These are phyloP conservation scores for Oophaga sylvatica DNA, from an alignment of 2,797 vertebrate genomes.

Conservation along the genomic window DNA sequence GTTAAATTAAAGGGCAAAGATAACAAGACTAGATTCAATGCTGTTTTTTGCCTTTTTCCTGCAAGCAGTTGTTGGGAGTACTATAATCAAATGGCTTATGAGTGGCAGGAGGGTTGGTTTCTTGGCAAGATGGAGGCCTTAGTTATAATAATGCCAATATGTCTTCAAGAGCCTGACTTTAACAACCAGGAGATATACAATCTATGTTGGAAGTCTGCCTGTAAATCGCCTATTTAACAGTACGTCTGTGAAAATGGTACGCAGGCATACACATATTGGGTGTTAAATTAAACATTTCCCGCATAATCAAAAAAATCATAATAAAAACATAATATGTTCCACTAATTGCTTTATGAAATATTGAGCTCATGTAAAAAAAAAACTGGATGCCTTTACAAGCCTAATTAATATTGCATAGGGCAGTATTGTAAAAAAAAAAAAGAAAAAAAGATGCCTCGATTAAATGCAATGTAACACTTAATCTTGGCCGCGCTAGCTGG, in stretches of 20 bases:
- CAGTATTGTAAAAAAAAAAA: conserved; percentile 56
- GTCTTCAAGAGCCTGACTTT: conserved; percentile 56
- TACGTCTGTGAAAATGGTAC: conserved; percentile 57
- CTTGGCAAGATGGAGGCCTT: conserved; percentile 52
- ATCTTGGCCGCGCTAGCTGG: conserved; percentile 71
- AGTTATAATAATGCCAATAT: conserved; percentile 54
- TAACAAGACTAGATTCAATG: conserved; percentile 61
- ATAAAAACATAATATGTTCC: conserved; percentile 59
- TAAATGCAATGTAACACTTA: conserved; percentile 68
- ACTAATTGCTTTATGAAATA: conserved; percentile 61
- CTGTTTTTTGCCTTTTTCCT: conserved; percentile 46
- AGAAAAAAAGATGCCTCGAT: conserved; percentile 60
- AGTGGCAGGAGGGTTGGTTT: conserved; percentile 60
- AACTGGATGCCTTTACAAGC: conserved; percentile 61
- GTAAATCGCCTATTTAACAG: conserved; percentile 50
- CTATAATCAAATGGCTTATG: conserved; percentile 54
- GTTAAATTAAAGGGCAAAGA: conserved; percentile 60
- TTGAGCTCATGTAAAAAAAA: conserved; percentile 50
- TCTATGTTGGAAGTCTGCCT: conserved; percentile 39
- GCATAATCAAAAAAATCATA: conserved; percentile 27
- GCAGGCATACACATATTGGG: conserved; percentile 58
- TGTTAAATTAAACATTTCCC: conserved; percentile 54
- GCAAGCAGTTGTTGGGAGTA: conserved; percentile 43
- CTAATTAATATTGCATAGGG: conserved; percentile 68
- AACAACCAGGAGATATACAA: conserved; percentile 52